These are phyloP conservation scores for Sesia apiformis DNA, from an alignment of 2,888 invertebrate species.

Conservation along the genomic window DNA sequence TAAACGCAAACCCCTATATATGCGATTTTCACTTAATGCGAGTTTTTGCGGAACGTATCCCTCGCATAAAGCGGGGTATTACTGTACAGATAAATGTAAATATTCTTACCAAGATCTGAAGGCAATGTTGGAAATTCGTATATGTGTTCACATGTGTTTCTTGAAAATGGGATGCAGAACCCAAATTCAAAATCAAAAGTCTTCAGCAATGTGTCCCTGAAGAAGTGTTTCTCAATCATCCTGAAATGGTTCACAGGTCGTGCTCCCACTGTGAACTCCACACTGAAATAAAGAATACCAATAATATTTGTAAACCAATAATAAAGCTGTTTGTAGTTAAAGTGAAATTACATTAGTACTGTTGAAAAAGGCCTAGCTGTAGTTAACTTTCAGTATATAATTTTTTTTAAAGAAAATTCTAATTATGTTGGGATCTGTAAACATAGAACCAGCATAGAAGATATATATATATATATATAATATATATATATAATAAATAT, in stretches of 20 bases:
- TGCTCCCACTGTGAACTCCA: slow-evolving; percentile 96
- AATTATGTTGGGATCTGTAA: too few species aligned
- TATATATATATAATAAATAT: too few species aligned
- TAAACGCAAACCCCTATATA: too few species aligned
- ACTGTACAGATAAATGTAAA: too few species aligned
- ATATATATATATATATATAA: too few species aligned
- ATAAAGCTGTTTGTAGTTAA: not conserved
- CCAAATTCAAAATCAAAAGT: slow-evolving; percentile 99
- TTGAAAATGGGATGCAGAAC: slow-evolving; percentile 97
- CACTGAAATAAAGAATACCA: slow-evolving; percentile 72
- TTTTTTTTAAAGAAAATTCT: not conserved
- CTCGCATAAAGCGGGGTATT: too few species aligned
- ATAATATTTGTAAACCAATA: not conserved
- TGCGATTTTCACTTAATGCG: too few species aligned
- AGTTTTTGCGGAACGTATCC: too few species aligned
- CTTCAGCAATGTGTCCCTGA: slow-evolving; percentile 92
- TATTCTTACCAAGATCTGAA: slow-evolving; percentile 84
- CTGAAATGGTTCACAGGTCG: slow-evolving; percentile 95
- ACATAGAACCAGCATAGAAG: too few species aligned
- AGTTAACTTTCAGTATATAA: too few species aligned
- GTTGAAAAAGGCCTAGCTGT: too few species aligned
- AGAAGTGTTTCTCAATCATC: slow-evolving; percentile 99
- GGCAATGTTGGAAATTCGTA: slow-evolving; percentile 97
- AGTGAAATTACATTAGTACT: not conserved
- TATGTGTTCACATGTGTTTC: slow-evolving; percentile 99